Evolutionary conservation across 2,888 invertebrate genomes (phyloP), one percentile per base, ranked within the genome.

Genomic region (Drosophila stalkeri): DNA sequence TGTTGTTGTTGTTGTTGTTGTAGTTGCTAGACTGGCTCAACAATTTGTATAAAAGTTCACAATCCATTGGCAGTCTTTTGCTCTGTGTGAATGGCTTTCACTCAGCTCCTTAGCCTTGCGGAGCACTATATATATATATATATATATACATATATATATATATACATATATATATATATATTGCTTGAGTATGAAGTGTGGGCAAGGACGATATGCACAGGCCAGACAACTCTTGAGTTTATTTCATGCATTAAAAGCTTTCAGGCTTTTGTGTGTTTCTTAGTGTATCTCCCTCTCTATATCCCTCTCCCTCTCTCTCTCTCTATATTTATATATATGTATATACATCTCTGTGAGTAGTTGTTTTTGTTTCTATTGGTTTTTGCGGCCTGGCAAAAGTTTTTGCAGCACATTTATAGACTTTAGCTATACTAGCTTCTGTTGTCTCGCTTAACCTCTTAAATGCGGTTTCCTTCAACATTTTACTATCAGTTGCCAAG

Each of bases 211-310:
- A 49, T 27, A 63, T 52, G 61, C 43, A 59, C 33, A 56, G 56
- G 35, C 60, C 49, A 76, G 72, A 67, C 73, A 73, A 59, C 74
- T 81, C 80, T 80, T 74, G 77, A 82, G 82, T 79, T 82, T 82
- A 82, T 79, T 82, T 82, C 73, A 77, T 72, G 86, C 85, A 86
- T 86, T 89, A 89, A 89, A 80, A 86, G 85, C 89, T 85, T 83
- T 81, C 72, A 65, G 71, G 54, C 57, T 66, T 59, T 44, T 51
- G 41, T 69, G 37, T 52, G 16, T 46, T 46, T 68, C 33, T 35
- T 51, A 35, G 51, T 35, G 9, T 46, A 4, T 20, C 23, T 46
- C 23, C 2, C 16, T 8, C 12, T 31, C 49, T n/a, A 18, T 47
- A n/a, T 64, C 27, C 59, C 55, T 64, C 23, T 57, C 55, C 57